A percentile compares a stretch with the other conserved stretches of the same genome.
Evolutionary conservation across 2,888 invertebrate genomes (phyloP).

Genomic region (Odontomyia ornata): DNA sequence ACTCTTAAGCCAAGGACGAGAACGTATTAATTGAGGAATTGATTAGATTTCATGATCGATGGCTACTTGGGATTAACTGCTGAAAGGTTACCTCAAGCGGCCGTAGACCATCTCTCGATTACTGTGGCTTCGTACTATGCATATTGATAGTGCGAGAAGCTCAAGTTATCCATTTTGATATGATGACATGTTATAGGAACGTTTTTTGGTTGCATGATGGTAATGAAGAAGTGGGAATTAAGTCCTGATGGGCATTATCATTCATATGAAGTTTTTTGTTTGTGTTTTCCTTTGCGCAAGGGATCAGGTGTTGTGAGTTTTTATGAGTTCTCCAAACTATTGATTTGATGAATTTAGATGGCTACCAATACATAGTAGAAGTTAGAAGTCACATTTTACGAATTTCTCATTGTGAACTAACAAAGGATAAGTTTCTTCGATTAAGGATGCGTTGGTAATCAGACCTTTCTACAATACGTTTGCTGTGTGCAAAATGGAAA

Average conservation of each 20-base stretch:
- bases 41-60: slow-evolving; percentile 51
- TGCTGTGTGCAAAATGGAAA: no score
- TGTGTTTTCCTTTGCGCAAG: no score
- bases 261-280: slow-evolving; percentile 1
- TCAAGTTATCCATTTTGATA: slow-evolving; percentile 21
- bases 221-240: not conserved
- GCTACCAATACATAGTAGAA: no score
- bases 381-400: no score
- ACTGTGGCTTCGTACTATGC: slow-evolving; percentile 9
- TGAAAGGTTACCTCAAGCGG: slow-evolving; percentile 40
- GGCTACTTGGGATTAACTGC: slow-evolving; percentile 50
- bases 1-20: slow-evolving; percentile 9
- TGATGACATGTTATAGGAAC: slow-evolving; percentile 14
- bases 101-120: not conserved
- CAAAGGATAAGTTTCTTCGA: no score
- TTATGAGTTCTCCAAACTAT: no score
- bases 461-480: no score
- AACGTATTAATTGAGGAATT: slow-evolving; percentile 50
- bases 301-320: no score
- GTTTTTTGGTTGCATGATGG: not conserved
- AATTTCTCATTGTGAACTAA: no score
- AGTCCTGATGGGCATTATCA: slow-evolving; percentile 24
- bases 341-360: no score
- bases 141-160: not conserved
- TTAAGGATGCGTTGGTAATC: no score